Conservation (phyloP, 2,113 vertebrate genomes). For the Grallaria varia region DNA sequence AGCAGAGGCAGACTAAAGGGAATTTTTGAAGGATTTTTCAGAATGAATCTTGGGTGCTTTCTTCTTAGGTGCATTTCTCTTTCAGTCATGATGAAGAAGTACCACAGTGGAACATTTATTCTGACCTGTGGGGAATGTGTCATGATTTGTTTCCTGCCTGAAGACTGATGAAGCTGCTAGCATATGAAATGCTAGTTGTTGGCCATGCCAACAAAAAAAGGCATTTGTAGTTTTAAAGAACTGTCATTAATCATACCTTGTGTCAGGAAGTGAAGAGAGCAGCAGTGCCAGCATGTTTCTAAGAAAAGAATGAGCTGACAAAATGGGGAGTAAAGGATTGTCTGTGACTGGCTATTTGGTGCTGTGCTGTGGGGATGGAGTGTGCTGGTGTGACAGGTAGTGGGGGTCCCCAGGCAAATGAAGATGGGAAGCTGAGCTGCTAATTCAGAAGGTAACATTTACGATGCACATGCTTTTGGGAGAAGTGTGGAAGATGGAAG, state of each 20-base stretch:
- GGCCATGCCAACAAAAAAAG: constrained; percentile 6
- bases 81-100: constrained; percentile 38
- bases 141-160: constrained; percentile 36
- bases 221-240: constrained; percentile 53
- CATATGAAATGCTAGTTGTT: background rate
- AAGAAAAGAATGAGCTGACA: background rate
- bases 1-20: background rate
- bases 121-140: constrained; percentile 21
- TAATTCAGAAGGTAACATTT: background rate
- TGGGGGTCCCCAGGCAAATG: background rate
- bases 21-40: constrained; percentile 46
- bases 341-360: background rate
- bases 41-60: constrained; percentile 48
- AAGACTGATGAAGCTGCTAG: constrained; percentile 48
- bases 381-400: background rate
- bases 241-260: background rate
- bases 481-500: background rate
- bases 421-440: background rate
- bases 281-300: background rate
- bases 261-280: background rate
- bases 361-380: background rate
- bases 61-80: constrained; percentile 41
- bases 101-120: constrained; percentile 1
- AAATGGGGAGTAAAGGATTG: background rate
- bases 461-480: background rate